phyloP scores from a whole-genome alignment of 2,888 invertebrate species.

The Epinotia demarniana region DNA sequence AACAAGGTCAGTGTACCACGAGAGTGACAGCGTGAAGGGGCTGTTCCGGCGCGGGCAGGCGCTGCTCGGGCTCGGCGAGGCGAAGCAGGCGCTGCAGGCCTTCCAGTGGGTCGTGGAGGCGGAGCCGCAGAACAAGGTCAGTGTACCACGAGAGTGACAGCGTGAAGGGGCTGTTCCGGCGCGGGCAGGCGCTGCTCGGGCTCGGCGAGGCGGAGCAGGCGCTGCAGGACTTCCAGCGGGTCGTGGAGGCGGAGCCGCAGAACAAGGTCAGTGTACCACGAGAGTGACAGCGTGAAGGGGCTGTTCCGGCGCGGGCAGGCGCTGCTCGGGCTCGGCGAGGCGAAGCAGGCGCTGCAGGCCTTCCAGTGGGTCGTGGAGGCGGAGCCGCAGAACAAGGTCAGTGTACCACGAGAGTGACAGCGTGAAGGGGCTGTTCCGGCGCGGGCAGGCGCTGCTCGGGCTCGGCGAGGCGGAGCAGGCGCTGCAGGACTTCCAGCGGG shows the following conservation, averaged over 20 bases:
- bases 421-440: slow-evolving; percentile 95
- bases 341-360: slow-evolving; percentile 89
- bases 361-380: slow-evolving; percentile 90
- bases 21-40: slow-evolving; percentile 91
- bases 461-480: slow-evolving; percentile 92
- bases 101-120: slow-evolving; percentile 90
- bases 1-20: slow-evolving; percentile 85
- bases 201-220: slow-evolving; percentile 92
- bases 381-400: slow-evolving; percentile 92
- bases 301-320: slow-evolving; percentile 95
- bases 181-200: slow-evolving; percentile 91
- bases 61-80: slow-evolving; percentile 89
- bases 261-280: slow-evolving; percentile 85
- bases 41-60: slow-evolving; percentile 95
- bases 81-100: slow-evolving; percentile 89
- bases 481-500: slow-evolving; percentile 89
- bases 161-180: slow-evolving; percentile 95
- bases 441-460: slow-evolving; percentile 91
- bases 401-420: slow-evolving; percentile 70
- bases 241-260: slow-evolving; percentile 91
- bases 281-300: slow-evolving; percentile 91
- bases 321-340: slow-evolving; percentile 89
- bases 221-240: slow-evolving; percentile 89
- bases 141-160: slow-evolving; percentile 70
- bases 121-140: slow-evolving; percentile 92